Percentiles rank a stretch among this genome's conserved stretches.
Evolutionary conservation across 2,888 invertebrate species (phyloP).

Genomic region (Stegophylla sp.): DNA sequence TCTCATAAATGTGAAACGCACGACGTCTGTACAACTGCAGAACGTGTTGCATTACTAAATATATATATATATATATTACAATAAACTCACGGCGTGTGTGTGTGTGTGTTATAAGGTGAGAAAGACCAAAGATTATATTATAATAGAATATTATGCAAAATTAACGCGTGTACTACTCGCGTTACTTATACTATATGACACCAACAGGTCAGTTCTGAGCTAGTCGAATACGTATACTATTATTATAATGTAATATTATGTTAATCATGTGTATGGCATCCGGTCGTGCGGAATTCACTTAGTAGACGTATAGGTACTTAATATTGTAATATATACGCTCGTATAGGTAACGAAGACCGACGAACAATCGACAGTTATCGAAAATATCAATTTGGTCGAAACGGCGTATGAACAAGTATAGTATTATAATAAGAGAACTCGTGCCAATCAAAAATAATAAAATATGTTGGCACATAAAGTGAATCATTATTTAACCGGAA

Average conservation of each 20-base stretch:
- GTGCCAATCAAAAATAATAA: slow-evolving; percentile 4
- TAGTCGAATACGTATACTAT: slow-evolving; percentile 6
- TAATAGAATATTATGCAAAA: not conserved
- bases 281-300: not conserved
- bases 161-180: not conserved
- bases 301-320: not conserved
- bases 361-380: slow-evolving; percentile 4
- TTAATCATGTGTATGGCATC: slow-evolving; percentile 10
- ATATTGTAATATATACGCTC: not conserved
- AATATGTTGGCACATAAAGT: too few relatives aligned
- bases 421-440: not conserved
- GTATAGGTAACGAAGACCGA: not conserved
- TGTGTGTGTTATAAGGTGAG: not conserved
- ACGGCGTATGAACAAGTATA: not conserved
- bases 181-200: not conserved
- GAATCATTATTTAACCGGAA: too few relatives aligned
- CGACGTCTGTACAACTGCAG: not conserved
- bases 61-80: too few relatives aligned
- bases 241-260: not conserved
- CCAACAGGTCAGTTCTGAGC: slow-evolving; percentile 12
- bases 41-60: not conserved
- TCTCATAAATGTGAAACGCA: not conserved
- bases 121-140: not conserved
- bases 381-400: not conserved
- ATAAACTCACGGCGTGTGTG: not conserved